Base-by-base conservation (phyloP, 1,140 invertebrate species). In the Hestina assimilis region DNA sequence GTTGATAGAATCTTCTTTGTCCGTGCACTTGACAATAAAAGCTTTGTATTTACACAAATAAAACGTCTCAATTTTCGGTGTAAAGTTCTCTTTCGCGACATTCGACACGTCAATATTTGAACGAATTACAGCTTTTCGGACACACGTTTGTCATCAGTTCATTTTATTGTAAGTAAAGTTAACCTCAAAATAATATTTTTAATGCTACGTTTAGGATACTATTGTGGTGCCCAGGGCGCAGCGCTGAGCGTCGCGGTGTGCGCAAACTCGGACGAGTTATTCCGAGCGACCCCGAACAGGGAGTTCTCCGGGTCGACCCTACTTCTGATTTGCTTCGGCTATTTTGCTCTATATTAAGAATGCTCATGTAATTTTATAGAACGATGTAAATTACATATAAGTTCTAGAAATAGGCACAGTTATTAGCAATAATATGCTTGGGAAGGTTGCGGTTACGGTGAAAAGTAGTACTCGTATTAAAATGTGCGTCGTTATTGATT, bases 41-140 rank as follows among this genome's bases (percentile, higher is more conserved):
- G 81, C 80, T 87, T 87, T 75, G 84, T 87, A 87, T 87, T 87
- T 84, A 87, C 83, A 87, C 84, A 87, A 83, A 87, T 79, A 82
- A 87, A 87, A 78, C 84, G 81, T 80, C 81, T 78, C 47, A 87
- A 64, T 77, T 87, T 87, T 41, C 81, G 74, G 59, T 73, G 80
- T 53, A 87, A 64, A 56, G 70, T 84, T 75, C 76, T 78, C 68
- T 77, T 84, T 67, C 81, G 82, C 82, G 78, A 86, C 84, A 87
- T 87, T 85, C 82, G 83, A 84, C 71, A 74, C 73, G 69, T 56
- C 64, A 79, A 69, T 63, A 28, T 55, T 68, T 64, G 9, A 51
- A 61, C 55, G 54, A 64, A 58, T 67, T 12, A 50, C 52, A 54
- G 59, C 67, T 48, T 72, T 67, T 42, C 29, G 55, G 55, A 63